Evolutionary conservation across 1,140 invertebrate species (phyloP), one percentile per base, ranked within the genome.

Genomic region (Panulirus ornatus): DNA sequence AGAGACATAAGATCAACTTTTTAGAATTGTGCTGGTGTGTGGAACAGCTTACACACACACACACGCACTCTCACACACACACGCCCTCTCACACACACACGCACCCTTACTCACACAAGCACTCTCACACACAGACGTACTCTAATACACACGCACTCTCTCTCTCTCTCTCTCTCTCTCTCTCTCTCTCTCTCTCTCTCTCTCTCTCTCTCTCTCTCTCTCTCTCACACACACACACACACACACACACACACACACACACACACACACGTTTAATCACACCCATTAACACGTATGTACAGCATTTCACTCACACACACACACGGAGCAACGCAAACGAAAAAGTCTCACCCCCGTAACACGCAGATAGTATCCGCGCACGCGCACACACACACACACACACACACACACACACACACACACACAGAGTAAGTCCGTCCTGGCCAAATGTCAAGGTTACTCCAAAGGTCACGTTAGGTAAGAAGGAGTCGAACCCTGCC

Each of bases 21-120:
- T 16, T 63, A 27, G 27, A 27, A 63, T 19, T 71, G n/a, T 36
- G 27, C 27, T 2, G 19, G 27, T 71, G 8, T 27, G 27, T 71
- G 66, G 19, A 14, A n/a, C 2, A n/a, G n/a, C 8, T 11, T 27
- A n/a, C 22, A 70, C 1, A 70, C 63, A 70, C 63, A 70, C 63
- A 70, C 63, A 70, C 63, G 22, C 63, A 70, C 63, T 11, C 63
- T 11, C 63, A 70, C 63, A 70, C 63, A 70, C 63, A 70, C 63
- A 70, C 63, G 22, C 63, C 9, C 63, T 11, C 63, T 11, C 63
- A 70, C 63, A 70, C 63, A 70, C 63, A 70, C 63, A 1, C 63
- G 22, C 63, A 70, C 63, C 9, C 1, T 11, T 22, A 70, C 63
- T 11, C 63, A 70, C 63, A 70, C 63, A 70, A 8, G 22, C 63